phyloP scores from a whole-genome alignment of 2,797 vertebrate species.

The Argyrosomus regius region DNA sequence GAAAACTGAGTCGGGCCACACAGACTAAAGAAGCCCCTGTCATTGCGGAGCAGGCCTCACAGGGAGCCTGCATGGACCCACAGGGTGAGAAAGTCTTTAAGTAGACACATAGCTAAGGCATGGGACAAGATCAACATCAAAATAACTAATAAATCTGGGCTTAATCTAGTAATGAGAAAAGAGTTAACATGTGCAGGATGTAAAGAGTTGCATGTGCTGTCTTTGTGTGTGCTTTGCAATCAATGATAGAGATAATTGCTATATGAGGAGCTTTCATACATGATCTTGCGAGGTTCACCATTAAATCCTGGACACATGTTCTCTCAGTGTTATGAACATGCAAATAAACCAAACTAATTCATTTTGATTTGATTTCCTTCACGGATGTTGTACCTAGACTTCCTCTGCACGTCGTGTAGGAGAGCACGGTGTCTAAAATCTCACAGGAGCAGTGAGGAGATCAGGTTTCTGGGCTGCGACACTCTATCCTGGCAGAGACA shows the following conservation, averaged over 20 bases:
- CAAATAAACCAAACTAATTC: slow-evolving; percentile 64
- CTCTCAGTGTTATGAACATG: slow-evolving; percentile 32
- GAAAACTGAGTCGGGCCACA: slow-evolving; percentile 72
- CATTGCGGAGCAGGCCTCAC: slow-evolving; percentile 70
- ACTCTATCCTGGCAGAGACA: slow-evolving; percentile 65
- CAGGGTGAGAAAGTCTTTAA: slow-evolving; percentile 55
- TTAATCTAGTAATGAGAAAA: slow-evolving; percentile 41
- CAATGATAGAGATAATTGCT: neutral
- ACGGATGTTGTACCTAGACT: slow-evolving; percentile 64
- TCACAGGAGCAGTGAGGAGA: slow-evolving; percentile 52
- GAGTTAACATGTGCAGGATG: neutral
- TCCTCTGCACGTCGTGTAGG: slow-evolving; percentile 37
- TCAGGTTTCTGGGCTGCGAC: slow-evolving; percentile 72
- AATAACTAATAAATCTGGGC: slow-evolving; percentile 38
- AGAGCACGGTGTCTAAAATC: slow-evolving; percentile 41
- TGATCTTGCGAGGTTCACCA: neutral
- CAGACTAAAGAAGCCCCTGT: slow-evolving; percentile 78
- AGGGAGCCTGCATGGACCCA: slow-evolving; percentile 67
- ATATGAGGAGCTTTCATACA: neutral
- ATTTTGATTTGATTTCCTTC: slow-evolving; percentile 66
- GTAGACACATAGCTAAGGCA: slow-evolving; percentile 32
- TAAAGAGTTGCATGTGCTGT: neutral
- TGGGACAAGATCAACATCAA: slow-evolving; percentile 38
- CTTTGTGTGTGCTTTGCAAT: slow-evolving; percentile 7
- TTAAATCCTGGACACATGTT: slow-evolving; percentile 29